A percentile compares a stretch with the other conserved stretches of the same genome.
Conservation (phyloP, 2,888 invertebrate genomes). For the Megamerina dolium region DNA sequence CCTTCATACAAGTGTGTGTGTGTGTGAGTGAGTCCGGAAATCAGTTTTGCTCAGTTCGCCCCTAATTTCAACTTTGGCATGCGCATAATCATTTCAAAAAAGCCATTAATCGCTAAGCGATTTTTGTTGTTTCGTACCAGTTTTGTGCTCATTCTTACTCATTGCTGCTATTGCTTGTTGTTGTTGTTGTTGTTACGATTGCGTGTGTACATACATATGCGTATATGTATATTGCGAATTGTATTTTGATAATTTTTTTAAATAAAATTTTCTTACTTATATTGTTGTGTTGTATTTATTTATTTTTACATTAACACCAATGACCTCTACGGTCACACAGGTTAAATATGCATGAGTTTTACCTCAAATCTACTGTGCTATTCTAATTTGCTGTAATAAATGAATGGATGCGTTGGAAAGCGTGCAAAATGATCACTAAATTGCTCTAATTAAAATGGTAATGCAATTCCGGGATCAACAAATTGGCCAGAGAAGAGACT, state of each 20-base stretch:
- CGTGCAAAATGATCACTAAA: too few relatives aligned
- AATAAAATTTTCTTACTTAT: constrained; percentile 3
- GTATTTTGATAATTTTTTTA: too few relatives aligned
- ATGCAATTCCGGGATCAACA: too few relatives aligned
- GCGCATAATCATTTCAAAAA: background rate
- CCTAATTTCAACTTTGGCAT: constrained; percentile 18
- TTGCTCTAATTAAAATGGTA: too few relatives aligned
- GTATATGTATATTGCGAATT: too few relatives aligned
- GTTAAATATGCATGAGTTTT: background rate
- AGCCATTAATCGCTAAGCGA: too few relatives aligned
- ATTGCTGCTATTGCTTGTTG: constrained; percentile 2
- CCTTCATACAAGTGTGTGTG: too few relatives aligned
- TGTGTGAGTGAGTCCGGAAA: constrained; percentile 7
- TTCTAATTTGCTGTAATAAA: too few relatives aligned
- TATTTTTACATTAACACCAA: constrained; percentile 9
- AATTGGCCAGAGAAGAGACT: too few relatives aligned
- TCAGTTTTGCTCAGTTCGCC: constrained; percentile 23
- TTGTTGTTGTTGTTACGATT: constrained; percentile 2
- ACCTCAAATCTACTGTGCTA: background rate
- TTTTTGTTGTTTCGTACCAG: too few relatives aligned
- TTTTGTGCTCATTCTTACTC: background rate
- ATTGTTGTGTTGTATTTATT: constrained; percentile 2
- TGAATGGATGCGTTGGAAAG: too few relatives aligned
- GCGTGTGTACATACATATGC: background rate
- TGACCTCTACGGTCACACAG: background rate